These are phyloP conservation scores for Xylocopa sonorina DNA, from an alignment of 1,140 invertebrate genomes.

Conservation along the genomic window DNA sequence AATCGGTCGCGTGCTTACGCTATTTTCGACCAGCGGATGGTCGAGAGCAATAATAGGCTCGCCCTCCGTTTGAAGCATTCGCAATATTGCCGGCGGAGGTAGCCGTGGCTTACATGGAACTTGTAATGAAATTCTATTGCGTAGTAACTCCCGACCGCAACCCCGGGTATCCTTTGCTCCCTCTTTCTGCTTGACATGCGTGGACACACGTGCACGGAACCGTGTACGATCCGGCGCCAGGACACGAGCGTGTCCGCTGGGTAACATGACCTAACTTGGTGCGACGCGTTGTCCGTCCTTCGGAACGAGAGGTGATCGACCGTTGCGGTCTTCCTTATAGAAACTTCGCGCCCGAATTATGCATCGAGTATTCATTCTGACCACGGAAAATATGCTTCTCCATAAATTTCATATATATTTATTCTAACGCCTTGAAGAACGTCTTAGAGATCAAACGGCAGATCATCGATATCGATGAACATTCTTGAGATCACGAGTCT, in stretches of 20 bases:
- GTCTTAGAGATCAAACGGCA: too few relatives aligned
- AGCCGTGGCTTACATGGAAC: conserved; percentile 4
- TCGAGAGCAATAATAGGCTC: background rate
- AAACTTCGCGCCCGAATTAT: too few relatives aligned
- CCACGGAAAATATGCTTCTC: too few relatives aligned
- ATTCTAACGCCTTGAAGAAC: too few relatives aligned
- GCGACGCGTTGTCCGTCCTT: background rate
- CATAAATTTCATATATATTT: too few relatives aligned
- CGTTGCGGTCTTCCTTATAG: too few relatives aligned
- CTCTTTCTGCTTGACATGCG: conserved; percentile 12
- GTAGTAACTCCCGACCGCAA: conserved; percentile 6
- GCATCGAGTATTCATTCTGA: too few relatives aligned
- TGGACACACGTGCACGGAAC: background rate
- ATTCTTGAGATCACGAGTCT: background rate
- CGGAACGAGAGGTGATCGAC: background rate
- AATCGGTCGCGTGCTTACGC: background rate
- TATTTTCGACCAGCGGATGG: conserved; percentile 5
- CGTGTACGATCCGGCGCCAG: background rate
- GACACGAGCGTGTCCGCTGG: background rate
- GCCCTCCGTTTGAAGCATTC: background rate
- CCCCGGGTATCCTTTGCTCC: conserved; percentile 6
- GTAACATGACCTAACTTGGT: background rate
- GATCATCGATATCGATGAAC: background rate
- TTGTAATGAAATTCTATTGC: conserved; percentile 53
- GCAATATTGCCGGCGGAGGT: conserved; percentile 32